Evolutionary conservation across 2,888 invertebrate genomes (phyloP).

Genomic region (Dicyrtoma fusca): DNA sequence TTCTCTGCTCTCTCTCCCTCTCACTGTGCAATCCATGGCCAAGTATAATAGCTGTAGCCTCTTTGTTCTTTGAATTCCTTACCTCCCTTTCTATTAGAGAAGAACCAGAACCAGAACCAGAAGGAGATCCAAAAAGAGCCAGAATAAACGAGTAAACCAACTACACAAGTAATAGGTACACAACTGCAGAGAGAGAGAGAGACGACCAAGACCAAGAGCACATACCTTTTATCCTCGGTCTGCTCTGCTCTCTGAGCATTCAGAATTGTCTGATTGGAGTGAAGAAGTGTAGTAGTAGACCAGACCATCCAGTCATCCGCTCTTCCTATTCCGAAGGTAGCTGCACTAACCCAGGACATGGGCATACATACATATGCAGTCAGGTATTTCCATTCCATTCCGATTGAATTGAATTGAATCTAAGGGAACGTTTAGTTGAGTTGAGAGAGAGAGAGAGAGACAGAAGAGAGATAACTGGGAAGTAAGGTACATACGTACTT

Average conservation of each 20-base stretch:
- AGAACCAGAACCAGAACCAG: not conserved
- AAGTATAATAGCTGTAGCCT: not conserved
- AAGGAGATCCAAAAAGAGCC: not conserved
- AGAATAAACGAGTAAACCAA: not conserved
- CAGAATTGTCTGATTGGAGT: too few species aligned
- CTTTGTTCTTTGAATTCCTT: constrained; percentile 4
- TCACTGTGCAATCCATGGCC: not conserved
- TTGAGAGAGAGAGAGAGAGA: too few species aligned
- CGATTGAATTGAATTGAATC: too few species aligned
- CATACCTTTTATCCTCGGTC: not conserved
- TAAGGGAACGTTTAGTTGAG: too few species aligned
- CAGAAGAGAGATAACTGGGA: not conserved
- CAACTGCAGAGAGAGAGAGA: not conserved
- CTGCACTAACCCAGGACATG: too few species aligned
- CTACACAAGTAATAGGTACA: not conserved
- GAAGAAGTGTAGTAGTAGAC: too few species aligned
- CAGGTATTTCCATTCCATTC: too few species aligned
- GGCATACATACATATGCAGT: too few species aligned
- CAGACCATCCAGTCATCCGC: too few species aligned
- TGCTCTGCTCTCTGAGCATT: too few species aligned
- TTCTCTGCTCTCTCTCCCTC: constrained; percentile 2
- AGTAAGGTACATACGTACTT: not conserved
- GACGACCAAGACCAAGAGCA: not conserved
- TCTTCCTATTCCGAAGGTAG: too few species aligned
- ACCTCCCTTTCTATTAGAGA: constrained; percentile 1